Conservation (phyloP, 1,140 invertebrate genomes). For the Nebria ingens region DNA sequence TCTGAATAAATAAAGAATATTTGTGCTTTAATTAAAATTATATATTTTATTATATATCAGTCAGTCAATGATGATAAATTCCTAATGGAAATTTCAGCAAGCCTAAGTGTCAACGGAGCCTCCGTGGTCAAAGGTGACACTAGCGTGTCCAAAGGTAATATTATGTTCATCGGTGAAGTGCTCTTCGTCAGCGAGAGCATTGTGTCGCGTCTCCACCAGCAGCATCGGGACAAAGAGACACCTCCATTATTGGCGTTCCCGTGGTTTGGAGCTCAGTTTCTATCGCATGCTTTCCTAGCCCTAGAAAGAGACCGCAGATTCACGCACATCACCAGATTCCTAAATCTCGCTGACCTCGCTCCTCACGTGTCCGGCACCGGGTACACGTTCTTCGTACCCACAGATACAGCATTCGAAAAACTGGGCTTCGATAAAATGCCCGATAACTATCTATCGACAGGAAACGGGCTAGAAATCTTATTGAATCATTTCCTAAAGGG, state of each 20-base stretch:
- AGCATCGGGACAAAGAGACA: slow-evolving; percentile 50
- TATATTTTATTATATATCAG: too few species aligned
- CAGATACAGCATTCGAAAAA: slow-evolving; percentile 45
- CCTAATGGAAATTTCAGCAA: too few species aligned
- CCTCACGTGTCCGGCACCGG: slow-evolving; percentile 45
- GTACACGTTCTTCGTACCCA: slow-evolving; percentile 53
- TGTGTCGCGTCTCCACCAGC: slow-evolving; percentile 46
- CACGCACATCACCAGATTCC: slow-evolving; percentile 44
- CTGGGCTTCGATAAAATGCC: slow-evolving; percentile 42
- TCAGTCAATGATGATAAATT: too few species aligned
- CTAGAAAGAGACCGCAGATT: slow-evolving; percentile 44
- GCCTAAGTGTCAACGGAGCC: slow-evolving; percentile 44
- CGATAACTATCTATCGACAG: slow-evolving; percentile 45
- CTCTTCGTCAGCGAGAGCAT: slow-evolving; percentile 48
- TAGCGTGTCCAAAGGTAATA: slow-evolving; percentile 44
- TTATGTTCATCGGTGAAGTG: slow-evolving; percentile 49
- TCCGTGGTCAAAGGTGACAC: slow-evolving; percentile 46
- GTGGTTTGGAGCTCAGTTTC: slow-evolving; percentile 50
- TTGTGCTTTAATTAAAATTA: too few species aligned
- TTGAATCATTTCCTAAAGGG: slow-evolving; percentile 52
- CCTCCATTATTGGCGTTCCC: slow-evolving; percentile 50
- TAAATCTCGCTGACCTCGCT: slow-evolving; percentile 47
- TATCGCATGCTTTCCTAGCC: slow-evolving; percentile 48
- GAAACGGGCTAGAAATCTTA: slow-evolving; percentile 41
- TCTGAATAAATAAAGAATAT: too few species aligned